Conservation (phyloP, 2,888 invertebrate genomes). For the Scaptomyza cyrtandrae region DNA sequence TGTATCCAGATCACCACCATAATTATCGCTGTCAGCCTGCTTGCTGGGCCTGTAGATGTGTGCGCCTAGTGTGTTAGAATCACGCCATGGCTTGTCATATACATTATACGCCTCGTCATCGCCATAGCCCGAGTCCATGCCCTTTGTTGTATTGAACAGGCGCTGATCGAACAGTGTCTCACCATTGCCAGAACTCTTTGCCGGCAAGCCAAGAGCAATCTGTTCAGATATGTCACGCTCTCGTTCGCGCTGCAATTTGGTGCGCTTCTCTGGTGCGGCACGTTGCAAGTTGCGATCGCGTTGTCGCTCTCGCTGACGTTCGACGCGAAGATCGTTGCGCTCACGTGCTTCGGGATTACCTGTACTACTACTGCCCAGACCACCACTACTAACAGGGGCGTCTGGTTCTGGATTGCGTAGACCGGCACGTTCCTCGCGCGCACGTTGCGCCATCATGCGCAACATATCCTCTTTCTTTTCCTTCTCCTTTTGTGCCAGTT, state of each 20-base stretch:
- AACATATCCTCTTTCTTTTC: conserved; percentile 98
- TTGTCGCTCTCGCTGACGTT: conserved; percentile 95
- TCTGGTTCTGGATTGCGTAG: conserved; percentile 84
- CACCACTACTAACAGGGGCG: conserved; percentile 55
- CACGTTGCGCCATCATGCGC: conserved; percentile 96
- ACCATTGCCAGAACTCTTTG: conserved; percentile 89
- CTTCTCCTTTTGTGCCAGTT: conserved; percentile 98
- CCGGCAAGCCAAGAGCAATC: conserved; percentile 98
- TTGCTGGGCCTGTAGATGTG: conserved; percentile 96
- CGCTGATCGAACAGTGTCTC: conserved; percentile 97
- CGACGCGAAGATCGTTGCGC: conserved; percentile 93
- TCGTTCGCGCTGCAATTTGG: conserved; percentile 93
- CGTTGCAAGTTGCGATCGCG: conserved; percentile 96
- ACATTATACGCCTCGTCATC: conserved; percentile 99
- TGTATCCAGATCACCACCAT: conserved; percentile 95
- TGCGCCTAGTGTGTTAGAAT: conserved; percentile 92
- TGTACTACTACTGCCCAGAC: conserved; percentile 11
- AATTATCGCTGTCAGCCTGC: conserved; percentile 95
- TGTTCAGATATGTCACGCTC: conserved; percentile 99
- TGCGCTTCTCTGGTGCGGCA: conserved; percentile 97
- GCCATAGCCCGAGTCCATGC: conserved; percentile 95
- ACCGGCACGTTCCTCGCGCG: conserved; percentile 97
- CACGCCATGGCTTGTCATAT: conserved; percentile 99
- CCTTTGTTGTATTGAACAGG: conserved; percentile 96
- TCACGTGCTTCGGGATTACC: conserved; percentile 88